Base-by-base conservation (phyloP, 2,113 vertebrate genomes). In the Paratilapia polleni region DNA sequence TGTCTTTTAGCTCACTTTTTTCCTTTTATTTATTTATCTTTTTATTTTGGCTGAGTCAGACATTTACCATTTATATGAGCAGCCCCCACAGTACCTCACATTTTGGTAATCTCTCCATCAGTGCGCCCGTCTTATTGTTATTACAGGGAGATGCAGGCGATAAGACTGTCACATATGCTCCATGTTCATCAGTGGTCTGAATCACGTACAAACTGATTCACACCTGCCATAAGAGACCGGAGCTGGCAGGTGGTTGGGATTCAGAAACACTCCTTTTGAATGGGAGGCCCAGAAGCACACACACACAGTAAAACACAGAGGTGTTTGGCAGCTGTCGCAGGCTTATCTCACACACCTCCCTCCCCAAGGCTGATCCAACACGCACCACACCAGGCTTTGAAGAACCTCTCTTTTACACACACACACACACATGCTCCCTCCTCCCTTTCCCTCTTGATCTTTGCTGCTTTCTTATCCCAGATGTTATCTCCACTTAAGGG, bases 311-410 rank as follows among this genome's bases (percentile, higher is more conserved):
- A 78, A 89, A 77, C 57, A 75, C 64, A 85, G 64, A 94, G 87
- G 93, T 94, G 94, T 94, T 92, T 93, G 90, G 92, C 94, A 94
- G 94, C 95, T 95, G 94, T 95, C 91, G 92, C 80, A 78, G 84
- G 93, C 93, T 95, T 94, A 91, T 94, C 93, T 87, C 74, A 57
- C 87, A 88, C 90, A 94, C 89, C 77, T 89, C 86, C 56, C 87
- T 92, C 82, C 86, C 88, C 78, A 87, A 54, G 78, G 78, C 85
- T 87, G 81, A 93, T 91, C 77, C 89, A 91, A 84, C 90, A 93
- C 79, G 77, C 89, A 88, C 85, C 68, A 86, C 47, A 84, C 83
- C 38, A 17, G 24, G 76, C 84, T 93, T 89, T 92, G 75, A 89
- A 91, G 80, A 82, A 49, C 61, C 22, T 61, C 85, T 43, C 86